Evolutionary conservation across 2,797 vertebrate species (phyloP).

Genomic region (Fratercula arctica): DNA sequence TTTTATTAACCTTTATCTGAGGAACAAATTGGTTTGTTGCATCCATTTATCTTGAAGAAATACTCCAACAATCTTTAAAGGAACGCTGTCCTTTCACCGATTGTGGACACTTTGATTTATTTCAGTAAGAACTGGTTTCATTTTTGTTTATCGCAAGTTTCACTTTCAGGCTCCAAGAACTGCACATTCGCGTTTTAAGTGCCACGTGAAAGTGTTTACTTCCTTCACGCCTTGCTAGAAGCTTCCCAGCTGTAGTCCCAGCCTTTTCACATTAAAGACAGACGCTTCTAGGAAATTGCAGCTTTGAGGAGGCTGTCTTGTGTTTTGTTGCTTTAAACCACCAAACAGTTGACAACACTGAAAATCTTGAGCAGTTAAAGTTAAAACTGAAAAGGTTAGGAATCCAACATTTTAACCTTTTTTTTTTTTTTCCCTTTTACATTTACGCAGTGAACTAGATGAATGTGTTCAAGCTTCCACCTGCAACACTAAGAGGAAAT

Average conservation of each 20-base stretch:
- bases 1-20: constrained; percentile 49
- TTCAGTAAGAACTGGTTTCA: background rate
- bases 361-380: background rate
- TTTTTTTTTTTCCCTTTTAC: background rate
- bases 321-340: background rate
- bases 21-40: background rate
- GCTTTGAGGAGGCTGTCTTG: background rate
- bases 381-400: background rate
- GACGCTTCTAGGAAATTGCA: background rate
- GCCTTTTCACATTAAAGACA: background rate
- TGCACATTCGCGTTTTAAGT: background rate
- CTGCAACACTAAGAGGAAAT: background rate
- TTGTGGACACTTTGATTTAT: rapidly evolving
- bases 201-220: background rate
- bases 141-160: background rate
- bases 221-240: background rate
- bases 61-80: background rate
- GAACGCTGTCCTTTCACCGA: background rate
- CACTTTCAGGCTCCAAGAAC: background rate
- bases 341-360: background rate
- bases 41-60: background rate
- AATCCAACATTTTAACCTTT: background rate
- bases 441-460: background rate
- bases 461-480: background rate
- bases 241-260: background rate